A percentile compares a stretch with the other conserved stretches of the same genome.
phyloP scores from a whole-genome alignment of 2,888 invertebrate species.

The Mesorhabditis spiculigera region DNA sequence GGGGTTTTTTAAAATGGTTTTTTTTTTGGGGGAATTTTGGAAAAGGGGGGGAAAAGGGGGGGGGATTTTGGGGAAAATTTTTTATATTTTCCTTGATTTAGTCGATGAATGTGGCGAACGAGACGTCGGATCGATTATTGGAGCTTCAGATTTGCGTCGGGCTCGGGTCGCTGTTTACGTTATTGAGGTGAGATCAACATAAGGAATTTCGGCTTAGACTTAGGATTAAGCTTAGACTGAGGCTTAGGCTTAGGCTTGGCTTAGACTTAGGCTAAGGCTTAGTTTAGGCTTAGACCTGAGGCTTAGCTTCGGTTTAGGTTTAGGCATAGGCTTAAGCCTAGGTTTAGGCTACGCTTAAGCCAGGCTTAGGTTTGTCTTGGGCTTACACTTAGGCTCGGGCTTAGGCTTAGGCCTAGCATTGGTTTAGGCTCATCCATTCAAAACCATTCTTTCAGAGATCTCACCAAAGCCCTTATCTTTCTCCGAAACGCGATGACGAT shows the following conservation, averaged over 20 bases:
- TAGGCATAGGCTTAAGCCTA: background rate
- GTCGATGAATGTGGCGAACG: conserved; percentile 55
- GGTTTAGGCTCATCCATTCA: background rate
- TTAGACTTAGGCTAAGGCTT: too few species aligned
- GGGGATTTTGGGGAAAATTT: too few species aligned
- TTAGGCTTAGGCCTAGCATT: conserved; percentile 69
- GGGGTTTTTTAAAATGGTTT: too few species aligned
- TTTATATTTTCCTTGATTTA: conserved; percentile 8
- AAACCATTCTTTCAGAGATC: conserved; percentile 40
- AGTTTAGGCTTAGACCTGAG: too few species aligned
- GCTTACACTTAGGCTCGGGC: background rate
- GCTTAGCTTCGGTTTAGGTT: too few species aligned
- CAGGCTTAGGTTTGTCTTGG: background rate
- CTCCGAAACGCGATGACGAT: conserved; percentile 56
- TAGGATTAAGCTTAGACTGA: too few species aligned
- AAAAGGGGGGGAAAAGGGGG: too few species aligned
- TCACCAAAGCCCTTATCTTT: conserved; percentile 56
- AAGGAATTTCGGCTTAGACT: background rate
- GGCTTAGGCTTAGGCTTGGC: too few species aligned
- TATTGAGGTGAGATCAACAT: conserved; percentile 59
- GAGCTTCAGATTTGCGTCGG: conserved; percentile 85
- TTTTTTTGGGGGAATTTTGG: too few species aligned
- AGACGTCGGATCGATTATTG: conserved; percentile 52
- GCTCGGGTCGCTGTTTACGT: conserved; percentile 80
- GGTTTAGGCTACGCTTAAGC: too few species aligned